phyloP scores from a whole-genome alignment of 2,888 invertebrate species.

The Silvanus unidentatus region DNA sequence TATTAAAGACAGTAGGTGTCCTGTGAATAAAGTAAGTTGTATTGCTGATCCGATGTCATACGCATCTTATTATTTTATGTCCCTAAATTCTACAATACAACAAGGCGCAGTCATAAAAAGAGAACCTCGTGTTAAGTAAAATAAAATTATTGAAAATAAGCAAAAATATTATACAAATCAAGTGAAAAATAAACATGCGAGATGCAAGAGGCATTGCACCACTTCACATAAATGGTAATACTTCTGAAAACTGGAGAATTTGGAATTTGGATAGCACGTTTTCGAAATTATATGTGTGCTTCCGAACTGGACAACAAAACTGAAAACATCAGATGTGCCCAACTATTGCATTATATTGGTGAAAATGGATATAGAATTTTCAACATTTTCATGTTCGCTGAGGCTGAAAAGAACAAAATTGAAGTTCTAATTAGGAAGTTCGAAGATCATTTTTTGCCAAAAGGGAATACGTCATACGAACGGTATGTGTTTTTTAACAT shows the following conservation, averaged over 20 bases:
- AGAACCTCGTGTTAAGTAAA: too few species aligned
- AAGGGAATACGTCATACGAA: conserved; percentile 19
- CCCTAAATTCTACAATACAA: too few species aligned
- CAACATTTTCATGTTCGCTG: conserved; percentile 18
- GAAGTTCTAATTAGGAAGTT: conserved; percentile 14
- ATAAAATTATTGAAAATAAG: too few species aligned
- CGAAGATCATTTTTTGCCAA: conserved; percentile 19
- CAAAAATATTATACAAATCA: too few species aligned
- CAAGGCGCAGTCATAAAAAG: too few species aligned
- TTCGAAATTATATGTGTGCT: conserved; percentile 20
- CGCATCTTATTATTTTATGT: too few species aligned
- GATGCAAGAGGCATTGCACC: neutral
- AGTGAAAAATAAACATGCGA: too few species aligned
- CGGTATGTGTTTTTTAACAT: conserved; percentile 21
- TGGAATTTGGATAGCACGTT: conserved; percentile 20
- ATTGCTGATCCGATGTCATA: too few species aligned
- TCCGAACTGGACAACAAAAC: conserved; percentile 17
- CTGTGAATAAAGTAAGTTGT: too few species aligned
- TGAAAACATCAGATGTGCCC: conserved; percentile 21
- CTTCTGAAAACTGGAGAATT: conserved; percentile 16
- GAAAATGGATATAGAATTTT: conserved; percentile 24
- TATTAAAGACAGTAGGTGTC: too few species aligned
- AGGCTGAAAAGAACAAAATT: conserved; percentile 11
- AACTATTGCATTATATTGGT: conserved; percentile 25
- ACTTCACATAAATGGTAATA: neutral